Evolutionary conservation across 1,140 invertebrate species (phyloP), one percentile per base, ranked within the genome.

Genomic region (Tribolium castaneum): DNA sequence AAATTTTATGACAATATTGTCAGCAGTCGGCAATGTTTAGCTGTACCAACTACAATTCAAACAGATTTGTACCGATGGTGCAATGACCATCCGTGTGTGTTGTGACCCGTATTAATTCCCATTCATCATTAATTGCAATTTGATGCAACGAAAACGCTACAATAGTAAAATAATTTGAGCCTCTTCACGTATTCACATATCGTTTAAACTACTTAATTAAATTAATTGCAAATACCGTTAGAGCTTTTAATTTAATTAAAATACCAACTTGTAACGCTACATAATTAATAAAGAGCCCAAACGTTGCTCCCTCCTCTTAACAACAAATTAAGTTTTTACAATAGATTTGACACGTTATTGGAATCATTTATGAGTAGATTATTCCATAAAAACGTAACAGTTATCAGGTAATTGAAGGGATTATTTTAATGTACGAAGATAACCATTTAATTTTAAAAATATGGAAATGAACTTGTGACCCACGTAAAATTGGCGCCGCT

Each of bases 171-270:
- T 62, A 30, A 19, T 35, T 66, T 66, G 14, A 34, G 13, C 30
- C 35, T 34, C 30, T 34, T 66, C 14, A 6, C 2, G 0, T n/a
- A n/a, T 59, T 19, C 7, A 25, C 19, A 22, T n/a, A n/a, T 25
- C 9, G 16, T 25, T 59, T 25, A 22, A 66, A 25, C 25, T 2
- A 66, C 30, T 30, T 66, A 34, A 66, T 66, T 35, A 66, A 66
- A 66, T 66, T 35, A 66, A 66, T 66, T 66, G 59, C 59, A 66
- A 35, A 35, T 66, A 13, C 59, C 59, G 59, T 34, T 66, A 14
- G 5, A 14, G 59, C 25, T 66, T 35, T 66, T 66, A 35, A 66
- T 35, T 66, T 66, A 66, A 66, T 66, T 66, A 22, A 66, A 39
- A 35, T 66, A 66, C 10, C 25, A 66, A 39, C 9, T 66, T 12